Conservation (phyloP, 1,140 invertebrate genomes). For the Drosophila tsacasi region DNA sequence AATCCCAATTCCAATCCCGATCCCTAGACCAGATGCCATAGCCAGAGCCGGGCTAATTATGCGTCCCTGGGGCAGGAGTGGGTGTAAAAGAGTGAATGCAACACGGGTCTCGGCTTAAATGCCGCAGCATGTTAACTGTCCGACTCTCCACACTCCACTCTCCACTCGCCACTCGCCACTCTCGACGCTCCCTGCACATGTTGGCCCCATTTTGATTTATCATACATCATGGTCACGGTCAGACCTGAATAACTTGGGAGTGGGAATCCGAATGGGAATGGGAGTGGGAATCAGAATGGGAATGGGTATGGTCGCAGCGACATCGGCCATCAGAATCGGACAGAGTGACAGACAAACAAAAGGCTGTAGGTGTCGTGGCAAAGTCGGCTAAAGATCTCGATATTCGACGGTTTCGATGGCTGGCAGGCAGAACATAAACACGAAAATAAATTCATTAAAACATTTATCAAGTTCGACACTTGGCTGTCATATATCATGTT, state of each 20-base stretch:
- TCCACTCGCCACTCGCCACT: background rate
- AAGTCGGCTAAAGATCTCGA: conserved; percentile 45
- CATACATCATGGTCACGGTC: conserved; percentile 79
- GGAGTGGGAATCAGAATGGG: background rate
- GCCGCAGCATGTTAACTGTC: conserved; percentile 68
- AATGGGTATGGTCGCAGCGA: conserved; percentile 2
- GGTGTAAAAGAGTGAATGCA: conserved; percentile 24
- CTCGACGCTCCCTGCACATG: conserved; percentile 36
- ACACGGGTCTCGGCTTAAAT: conserved; percentile 70
- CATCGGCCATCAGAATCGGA: conserved; percentile 1
- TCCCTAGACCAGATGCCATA: conserved; percentile 16
- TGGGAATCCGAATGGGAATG: conserved; percentile 16
- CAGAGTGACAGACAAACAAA: background rate
- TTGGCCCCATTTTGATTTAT: conserved; percentile 67
- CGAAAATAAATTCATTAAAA: conserved; percentile 82
- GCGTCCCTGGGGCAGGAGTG: conserved; percentile 21
- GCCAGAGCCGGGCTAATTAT: conserved; percentile 63
- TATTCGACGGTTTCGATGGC: conserved; percentile 20
- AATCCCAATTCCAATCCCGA: background rate
- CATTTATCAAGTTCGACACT: conserved; percentile 83
- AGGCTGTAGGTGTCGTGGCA: conserved; percentile 35
- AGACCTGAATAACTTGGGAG: conserved; percentile 48
- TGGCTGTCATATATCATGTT: conserved; percentile 82
- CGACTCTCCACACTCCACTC: background rate
- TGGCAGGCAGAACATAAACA: conserved; percentile 68